These are phyloP conservation scores for Empidonax alnorum DNA, from an alignment of 2,113 vertebrate genomes.

Conservation along the genomic window DNA sequence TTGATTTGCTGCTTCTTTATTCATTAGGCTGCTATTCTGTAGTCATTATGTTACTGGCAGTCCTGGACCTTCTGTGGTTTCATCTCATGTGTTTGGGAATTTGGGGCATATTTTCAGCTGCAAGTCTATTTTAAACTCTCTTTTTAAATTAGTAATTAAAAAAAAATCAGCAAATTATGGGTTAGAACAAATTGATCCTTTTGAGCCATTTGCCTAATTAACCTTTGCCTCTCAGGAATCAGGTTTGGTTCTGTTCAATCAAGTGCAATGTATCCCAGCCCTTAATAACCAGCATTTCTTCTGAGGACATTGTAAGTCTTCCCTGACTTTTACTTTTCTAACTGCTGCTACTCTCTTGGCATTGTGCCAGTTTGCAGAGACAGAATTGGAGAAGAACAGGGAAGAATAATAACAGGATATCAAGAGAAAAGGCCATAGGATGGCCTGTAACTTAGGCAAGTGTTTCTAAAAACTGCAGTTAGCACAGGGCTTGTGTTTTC, in stretches of 20 bases:
- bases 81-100: neutral
- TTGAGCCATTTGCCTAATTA: constrained; percentile 38
- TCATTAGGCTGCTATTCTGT: neutral
- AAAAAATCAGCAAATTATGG: neutral
- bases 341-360: neutral
- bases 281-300: neutral
- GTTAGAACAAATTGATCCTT: constrained; percentile 26
- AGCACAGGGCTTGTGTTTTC: neutral
- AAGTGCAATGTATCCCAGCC: neutral
- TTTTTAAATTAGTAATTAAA: neutral
- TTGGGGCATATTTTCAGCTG: constrained; percentile 9
- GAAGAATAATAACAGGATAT: neutral
- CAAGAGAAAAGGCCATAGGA: neutral
- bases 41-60: neutral
- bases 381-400: neutral
- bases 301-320: neutral
- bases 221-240: constrained; percentile 39
- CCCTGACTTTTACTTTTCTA: neutral
- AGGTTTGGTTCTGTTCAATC: constrained; percentile 17
- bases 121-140: constrained; percentile 5
- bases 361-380: neutral
- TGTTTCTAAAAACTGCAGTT: neutral
- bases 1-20: constrained; percentile 16
- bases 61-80: neutral
- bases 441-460: neutral